These are phyloP conservation scores for Helostoma temminkii DNA, from an alignment of 2,797 vertebrate genomes.

Conservation along the genomic window DNA sequence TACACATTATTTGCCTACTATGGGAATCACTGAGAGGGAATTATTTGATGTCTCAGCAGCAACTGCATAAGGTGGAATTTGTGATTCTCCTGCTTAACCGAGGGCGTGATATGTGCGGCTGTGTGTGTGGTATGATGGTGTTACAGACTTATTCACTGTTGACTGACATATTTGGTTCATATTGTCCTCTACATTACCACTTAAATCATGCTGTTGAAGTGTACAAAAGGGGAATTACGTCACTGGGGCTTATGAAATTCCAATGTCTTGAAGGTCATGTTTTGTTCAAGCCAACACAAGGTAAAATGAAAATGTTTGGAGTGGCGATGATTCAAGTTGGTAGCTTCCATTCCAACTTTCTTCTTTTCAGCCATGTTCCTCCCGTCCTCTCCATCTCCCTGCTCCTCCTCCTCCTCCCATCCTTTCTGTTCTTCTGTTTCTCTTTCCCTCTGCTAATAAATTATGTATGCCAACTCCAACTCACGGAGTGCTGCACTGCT, in stretches of 20 bases:
- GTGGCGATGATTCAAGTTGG: slow-evolving; percentile 48
- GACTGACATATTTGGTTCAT: neutral
- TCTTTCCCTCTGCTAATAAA: slow-evolving; percentile 86
- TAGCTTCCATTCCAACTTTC: slow-evolving; percentile 62
- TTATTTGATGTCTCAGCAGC: slow-evolving; percentile 36
- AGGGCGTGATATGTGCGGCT: neutral
- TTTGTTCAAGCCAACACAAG: slow-evolving; percentile 25
- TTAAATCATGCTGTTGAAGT: slow-evolving; percentile 3
- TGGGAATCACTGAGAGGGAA: slow-evolving; percentile 15
- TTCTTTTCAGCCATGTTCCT: slow-evolving; percentile 58
- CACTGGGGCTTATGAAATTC: no score
- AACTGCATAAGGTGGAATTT: slow-evolving; percentile 21
- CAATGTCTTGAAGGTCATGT: no score
- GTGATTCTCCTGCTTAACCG: neutral
- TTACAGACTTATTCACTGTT: neutral
- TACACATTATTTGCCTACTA: slow-evolving; percentile 8
- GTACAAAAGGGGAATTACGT: neutral
- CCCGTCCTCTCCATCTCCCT: slow-evolving; percentile 56
- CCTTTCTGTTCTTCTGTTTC: slow-evolving; percentile 77
- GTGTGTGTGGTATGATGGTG: neutral
- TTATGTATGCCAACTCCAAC: slow-evolving; percentile 88
- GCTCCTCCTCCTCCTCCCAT: slow-evolving; percentile 65
- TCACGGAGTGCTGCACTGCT: slow-evolving; percentile 86
- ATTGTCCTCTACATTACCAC: neutral
- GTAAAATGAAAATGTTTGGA: slow-evolving; percentile 39